Evolutionary conservation across 2,888 invertebrate species (phyloP).

Genomic region (Tortricodes alternella): DNA sequence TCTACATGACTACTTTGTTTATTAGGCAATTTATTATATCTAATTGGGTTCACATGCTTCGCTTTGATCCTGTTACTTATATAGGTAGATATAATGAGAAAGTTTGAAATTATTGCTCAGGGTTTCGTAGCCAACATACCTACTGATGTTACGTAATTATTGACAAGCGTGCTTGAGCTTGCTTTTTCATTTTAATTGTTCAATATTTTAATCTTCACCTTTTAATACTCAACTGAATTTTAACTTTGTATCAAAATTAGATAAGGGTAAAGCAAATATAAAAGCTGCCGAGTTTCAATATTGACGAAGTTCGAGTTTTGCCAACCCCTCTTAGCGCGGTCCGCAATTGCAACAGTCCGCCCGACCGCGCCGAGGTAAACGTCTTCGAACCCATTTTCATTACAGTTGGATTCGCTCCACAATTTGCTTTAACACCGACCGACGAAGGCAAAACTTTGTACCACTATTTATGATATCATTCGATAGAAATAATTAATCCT

Average conservation of each 20-base stretch:
- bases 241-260: constrained; percentile 11
- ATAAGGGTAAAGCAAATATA: constrained; percentile 20
- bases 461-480: constrained; percentile 15
- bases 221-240: not conserved
- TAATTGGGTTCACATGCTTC: constrained; percentile 10
- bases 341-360: constrained; percentile 7
- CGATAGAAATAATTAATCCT: not conserved
- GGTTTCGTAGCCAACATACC: not conserved
- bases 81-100: constrained; percentile 9
- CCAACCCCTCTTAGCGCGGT: not conserved
- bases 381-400: constrained; percentile 20
- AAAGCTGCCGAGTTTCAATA: constrained; percentile 20
- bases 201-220: not conserved
- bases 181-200: not conserved
- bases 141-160: not conserved
- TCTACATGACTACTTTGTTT: constrained; percentile 9
- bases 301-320: constrained; percentile 16
- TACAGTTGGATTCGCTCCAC: constrained; percentile 11
- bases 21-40: constrained; percentile 9
- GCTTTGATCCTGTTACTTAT: constrained; percentile 17
- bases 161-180: no score
- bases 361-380: constrained; percentile 17
- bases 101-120: not conserved
- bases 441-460: constrained; percentile 13
- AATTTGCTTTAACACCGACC: constrained; percentile 23